Conservation (phyloP, 37 sponge, comb jelly and placozoan genomes). For the Lycopodina hypogea region DNA sequence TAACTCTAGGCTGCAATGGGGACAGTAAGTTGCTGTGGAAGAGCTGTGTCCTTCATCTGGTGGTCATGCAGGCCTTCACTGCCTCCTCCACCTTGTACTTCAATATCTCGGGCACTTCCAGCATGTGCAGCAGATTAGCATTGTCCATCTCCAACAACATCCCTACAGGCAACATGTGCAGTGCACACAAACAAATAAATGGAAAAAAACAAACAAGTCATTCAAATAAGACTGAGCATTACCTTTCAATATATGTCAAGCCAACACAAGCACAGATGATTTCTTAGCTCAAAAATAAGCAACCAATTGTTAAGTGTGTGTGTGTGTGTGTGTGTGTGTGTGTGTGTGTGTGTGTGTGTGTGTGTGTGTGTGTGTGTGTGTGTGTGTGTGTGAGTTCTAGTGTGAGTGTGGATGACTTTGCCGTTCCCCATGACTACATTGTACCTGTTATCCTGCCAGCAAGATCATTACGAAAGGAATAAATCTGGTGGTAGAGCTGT, state of each 20-base stretch:
- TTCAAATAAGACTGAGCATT: background rate
- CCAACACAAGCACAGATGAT: too few species aligned
- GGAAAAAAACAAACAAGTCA: too few species aligned
- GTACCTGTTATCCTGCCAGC: conserved; percentile 93
- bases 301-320: background rate
- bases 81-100: conserved; percentile 94
- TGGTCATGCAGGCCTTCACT: conserved; percentile 81
- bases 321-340: too few species aligned
- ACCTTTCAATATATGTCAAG: background rate
- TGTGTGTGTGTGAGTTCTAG: too few species aligned
- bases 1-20: conserved; percentile 18
- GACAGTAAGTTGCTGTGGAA: background rate
- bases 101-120: conserved; percentile 83
- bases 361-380: too few species aligned
- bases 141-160: conserved; percentile 98
- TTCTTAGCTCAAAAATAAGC: background rate
- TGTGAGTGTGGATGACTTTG: too few species aligned
- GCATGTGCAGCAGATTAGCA: conserved; percentile 91
- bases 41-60: conserved; percentile 49
- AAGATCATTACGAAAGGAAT: conserved; percentile 64
- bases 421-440: too few species aligned
- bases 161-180: too few species aligned
- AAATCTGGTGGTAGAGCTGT: conserved; percentile 80
- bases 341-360: too few species aligned
- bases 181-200: too few species aligned